Percentiles rank a stretch among this genome's conserved stretches.
Conservation (phyloP, 2,113 vertebrate genomes). For the Microcebus ravelobensis region DNA sequence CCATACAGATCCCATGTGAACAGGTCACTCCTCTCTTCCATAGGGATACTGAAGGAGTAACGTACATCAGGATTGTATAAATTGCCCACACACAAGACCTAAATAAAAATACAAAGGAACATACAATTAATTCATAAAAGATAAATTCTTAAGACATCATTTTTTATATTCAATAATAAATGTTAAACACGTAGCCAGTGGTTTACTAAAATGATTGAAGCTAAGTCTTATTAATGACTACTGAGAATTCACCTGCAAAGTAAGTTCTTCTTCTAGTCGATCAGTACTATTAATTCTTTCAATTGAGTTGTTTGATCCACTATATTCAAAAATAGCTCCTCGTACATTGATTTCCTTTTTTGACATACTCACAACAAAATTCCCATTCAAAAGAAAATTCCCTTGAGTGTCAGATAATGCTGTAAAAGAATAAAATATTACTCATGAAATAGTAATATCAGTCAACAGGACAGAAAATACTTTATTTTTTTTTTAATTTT, state of each 20-base stretch:
- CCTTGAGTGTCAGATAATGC: slow-evolving; percentile 94
- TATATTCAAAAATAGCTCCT: slow-evolving; percentile 95
- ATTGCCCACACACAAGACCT: slow-evolving; percentile 98
- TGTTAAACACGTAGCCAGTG: not conserved
- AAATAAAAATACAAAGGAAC: slow-evolving; percentile 77
- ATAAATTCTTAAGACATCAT: not conserved
- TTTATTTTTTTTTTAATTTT: not conserved
- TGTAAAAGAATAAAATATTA: slow-evolving; percentile 80
- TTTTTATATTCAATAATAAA: not conserved
- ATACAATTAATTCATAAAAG: slow-evolving; percentile 71
- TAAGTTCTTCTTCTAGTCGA: slow-evolving; percentile 91
- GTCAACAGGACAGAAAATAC: not conserved
- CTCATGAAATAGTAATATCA: slow-evolving; percentile 39
- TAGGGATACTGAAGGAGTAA: slow-evolving; percentile 95
- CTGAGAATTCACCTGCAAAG: slow-evolving; percentile 90
- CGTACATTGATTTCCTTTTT: slow-evolving; percentile 94
- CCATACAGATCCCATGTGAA: slow-evolving; percentile 94
- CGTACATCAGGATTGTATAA: slow-evolving; percentile 95
- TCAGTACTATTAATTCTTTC: slow-evolving; percentile 97
- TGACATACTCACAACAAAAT: slow-evolving; percentile 98
- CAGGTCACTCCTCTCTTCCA: slow-evolving; percentile 90
- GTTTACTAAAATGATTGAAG: not conserved
- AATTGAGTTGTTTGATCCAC: slow-evolving; percentile 92
- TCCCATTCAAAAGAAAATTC: slow-evolving; percentile 96
- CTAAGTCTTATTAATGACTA: slow-evolving; percentile 5